Evolutionary conservation across 2,113 vertebrate genomes (phyloP).

Genomic region (Athene cunicularia): DNA sequence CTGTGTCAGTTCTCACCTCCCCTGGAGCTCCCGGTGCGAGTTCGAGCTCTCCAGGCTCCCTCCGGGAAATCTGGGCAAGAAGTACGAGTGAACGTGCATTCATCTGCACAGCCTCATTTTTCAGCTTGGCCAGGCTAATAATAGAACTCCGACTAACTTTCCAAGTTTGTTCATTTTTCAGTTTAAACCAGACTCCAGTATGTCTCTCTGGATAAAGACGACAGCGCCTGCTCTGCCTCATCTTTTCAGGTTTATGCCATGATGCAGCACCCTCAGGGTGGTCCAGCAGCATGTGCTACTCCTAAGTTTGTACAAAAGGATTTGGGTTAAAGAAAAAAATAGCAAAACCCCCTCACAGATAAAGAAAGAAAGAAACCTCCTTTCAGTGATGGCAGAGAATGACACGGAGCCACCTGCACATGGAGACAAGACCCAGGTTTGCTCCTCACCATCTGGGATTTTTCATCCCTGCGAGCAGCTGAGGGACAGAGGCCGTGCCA

Average conservation of each 20-base stretch:
- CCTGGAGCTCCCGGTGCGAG: accelerated
- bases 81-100: accelerated
- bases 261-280: background rate
- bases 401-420: background rate
- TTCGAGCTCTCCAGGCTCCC: background rate
- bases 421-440: background rate
- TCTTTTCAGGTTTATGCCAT: background rate
- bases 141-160: background rate
- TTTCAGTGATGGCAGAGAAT: background rate
- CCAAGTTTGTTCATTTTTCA: background rate
- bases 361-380: background rate
- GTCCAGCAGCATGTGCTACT: background rate
- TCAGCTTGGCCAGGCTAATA: background rate
- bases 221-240: background rate
- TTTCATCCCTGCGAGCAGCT: background rate
- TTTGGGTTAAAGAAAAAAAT: background rate
- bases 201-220: background rate
- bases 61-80: background rate
- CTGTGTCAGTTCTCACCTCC: background rate
- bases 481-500: background rate
- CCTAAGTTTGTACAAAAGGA: background rate
- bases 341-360: background rate
- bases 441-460: background rate
- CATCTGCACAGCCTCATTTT: background rate
- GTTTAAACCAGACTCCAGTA: background rate